A percentile compares a stretch with the other conserved stretches of the same genome.
These are phyloP conservation scores for Picus viridis DNA, from an alignment of 2,797 vertebrate genomes.

Conservation along the genomic window DNA sequence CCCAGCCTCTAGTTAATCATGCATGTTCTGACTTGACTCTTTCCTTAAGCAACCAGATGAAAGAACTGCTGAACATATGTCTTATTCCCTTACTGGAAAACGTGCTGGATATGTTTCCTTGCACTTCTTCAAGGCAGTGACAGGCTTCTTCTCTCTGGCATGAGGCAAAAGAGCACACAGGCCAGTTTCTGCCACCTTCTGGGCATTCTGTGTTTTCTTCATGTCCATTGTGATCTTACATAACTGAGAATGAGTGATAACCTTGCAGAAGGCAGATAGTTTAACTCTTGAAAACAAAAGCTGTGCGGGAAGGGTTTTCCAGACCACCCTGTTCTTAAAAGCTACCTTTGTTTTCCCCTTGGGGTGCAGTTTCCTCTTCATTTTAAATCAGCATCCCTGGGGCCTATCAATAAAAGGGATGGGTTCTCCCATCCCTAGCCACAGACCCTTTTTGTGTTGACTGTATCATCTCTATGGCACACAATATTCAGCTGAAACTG, in stretches of 20 bases:
- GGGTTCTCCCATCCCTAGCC: background rate
- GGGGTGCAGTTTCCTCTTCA: background rate
- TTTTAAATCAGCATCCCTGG: background rate
- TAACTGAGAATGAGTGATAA: background rate
- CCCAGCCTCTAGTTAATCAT: background rate
- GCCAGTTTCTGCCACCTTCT: background rate
- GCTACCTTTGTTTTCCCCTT: background rate
- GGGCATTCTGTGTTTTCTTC: background rate
- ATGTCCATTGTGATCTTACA: background rate
- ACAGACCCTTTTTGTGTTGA: background rate
- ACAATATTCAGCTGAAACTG: background rate
- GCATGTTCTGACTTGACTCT: background rate
- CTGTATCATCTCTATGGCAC: background rate
- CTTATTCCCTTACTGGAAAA: background rate
- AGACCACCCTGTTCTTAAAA: background rate
- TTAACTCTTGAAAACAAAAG: background rate
- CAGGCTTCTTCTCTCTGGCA: background rate
- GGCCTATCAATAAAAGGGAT: background rate
- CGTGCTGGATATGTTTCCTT: background rate
- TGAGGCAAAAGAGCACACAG: background rate
- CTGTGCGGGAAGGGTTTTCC: background rate
- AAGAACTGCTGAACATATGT: background rate
- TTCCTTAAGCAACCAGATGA: background rate
- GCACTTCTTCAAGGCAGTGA: background rate
- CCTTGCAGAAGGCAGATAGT: background rate